A percentile compares a stretch with the other conserved stretches of the same genome.
Evolutionary conservation across 2,888 invertebrate genomes (phyloP).

Genomic region (Epirrhoe alternata): DNA sequence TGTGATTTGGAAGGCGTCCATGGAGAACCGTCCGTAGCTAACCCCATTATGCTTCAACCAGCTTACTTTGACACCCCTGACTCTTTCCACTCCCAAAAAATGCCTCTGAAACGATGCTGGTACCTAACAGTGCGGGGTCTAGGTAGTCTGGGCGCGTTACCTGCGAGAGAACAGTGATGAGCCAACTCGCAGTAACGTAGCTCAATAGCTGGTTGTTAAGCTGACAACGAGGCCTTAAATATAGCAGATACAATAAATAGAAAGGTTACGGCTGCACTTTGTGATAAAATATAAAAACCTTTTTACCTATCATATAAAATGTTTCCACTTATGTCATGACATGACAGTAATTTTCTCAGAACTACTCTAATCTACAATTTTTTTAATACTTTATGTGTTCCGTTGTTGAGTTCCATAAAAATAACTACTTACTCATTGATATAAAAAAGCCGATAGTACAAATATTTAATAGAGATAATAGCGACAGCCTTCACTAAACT

Average conservation of each 20-base stretch:
- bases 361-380: no score
- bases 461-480: no score
- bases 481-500: no score
- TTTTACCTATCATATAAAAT: no score
- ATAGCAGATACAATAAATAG: constrained; percentile 59
- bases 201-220: constrained; percentile 74
- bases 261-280: constrained; percentile 36
- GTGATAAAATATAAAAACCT: background rate
- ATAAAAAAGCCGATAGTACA: no score
- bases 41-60: constrained; percentile 62
- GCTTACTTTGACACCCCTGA: constrained; percentile 54
- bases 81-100: constrained; percentile 46
- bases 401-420: no score
- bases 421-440: no score
- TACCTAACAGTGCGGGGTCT: constrained; percentile 48
- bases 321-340: no score
- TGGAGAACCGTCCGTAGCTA: constrained; percentile 58
- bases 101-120: constrained; percentile 41
- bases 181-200: constrained; percentile 71
- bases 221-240: constrained; percentile 66
- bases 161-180: constrained; percentile 71
- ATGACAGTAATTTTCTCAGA: no score
- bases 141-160: constrained; percentile 61
- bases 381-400: no score
- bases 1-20: constrained; percentile 78